Evolutionary conservation across 2,113 vertebrate species (phyloP).

Genomic region (Psephotus haematonotus): DNA sequence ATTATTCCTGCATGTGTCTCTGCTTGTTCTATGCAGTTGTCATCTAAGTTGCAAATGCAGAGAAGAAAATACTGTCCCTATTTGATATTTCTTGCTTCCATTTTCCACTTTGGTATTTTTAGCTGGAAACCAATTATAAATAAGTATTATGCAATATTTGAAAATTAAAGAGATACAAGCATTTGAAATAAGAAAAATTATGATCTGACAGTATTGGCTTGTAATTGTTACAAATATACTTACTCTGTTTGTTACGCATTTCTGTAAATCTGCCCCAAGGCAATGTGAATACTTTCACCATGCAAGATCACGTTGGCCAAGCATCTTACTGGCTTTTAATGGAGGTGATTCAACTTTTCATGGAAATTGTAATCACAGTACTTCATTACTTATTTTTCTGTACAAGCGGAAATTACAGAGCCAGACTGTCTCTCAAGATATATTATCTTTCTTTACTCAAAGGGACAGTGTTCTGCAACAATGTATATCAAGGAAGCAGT

Average conservation of each 20-base stretch:
- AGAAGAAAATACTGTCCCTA: not conserved
- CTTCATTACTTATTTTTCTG: not conserved
- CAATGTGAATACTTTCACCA: not conserved
- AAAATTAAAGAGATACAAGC: not conserved
- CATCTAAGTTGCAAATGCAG: not conserved
- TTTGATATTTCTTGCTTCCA: not conserved
- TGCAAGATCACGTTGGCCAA: not conserved
- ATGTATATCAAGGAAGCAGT: not conserved
- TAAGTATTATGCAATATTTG: not conserved
- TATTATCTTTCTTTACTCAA: not conserved
- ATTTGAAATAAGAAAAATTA: not conserved
- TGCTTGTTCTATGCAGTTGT: not conserved
- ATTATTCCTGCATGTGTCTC: not conserved
- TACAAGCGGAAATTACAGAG: not conserved
- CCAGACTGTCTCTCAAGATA: not conserved
- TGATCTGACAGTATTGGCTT: not conserved
- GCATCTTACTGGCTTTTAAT: not conserved
- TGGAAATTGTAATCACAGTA: not conserved
- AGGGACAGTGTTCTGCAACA: not conserved
- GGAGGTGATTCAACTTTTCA: not conserved
- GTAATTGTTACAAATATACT: not conserved
- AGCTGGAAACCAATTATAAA: not conserved
- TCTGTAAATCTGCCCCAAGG: not conserved
- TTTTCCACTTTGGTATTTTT: not conserved
- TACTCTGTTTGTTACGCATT: not conserved